A percentile compares a stretch with the other conserved stretches of the same genome.
phyloP scores from a whole-genome alignment of 2,888 invertebrate species.

The Cosmopolites sordidus region DNA sequence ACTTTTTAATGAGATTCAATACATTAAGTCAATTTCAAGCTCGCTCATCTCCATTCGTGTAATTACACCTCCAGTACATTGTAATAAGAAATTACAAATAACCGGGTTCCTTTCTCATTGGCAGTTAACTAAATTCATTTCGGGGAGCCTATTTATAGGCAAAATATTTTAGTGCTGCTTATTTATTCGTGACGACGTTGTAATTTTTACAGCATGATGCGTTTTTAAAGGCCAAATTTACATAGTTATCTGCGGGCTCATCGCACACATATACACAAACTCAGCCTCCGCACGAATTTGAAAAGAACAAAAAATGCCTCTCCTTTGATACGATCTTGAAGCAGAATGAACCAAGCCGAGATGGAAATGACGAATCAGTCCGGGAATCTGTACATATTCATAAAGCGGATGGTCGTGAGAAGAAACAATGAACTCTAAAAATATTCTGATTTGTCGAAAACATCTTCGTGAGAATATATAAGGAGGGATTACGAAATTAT shows the following conservation, averaged over 20 bases:
- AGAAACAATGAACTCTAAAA: no score
- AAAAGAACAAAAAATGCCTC: background rate
- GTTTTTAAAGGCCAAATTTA: conserved; percentile 28
- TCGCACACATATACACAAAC: conserved; percentile 7
- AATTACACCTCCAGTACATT: background rate
- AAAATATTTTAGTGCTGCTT: background rate
- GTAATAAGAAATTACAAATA: background rate
- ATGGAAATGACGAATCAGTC: conserved; percentile 16
- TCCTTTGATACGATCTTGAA: no score
- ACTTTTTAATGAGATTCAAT: no score
- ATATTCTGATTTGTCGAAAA: no score
- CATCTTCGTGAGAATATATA: no score
- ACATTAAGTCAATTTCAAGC: no score
- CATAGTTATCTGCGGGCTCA: conserved; percentile 27
- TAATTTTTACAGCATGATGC: conserved; percentile 28
- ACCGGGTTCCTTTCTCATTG: background rate
- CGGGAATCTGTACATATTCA: conserved; percentile 15
- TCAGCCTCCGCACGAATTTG: conserved; percentile 13
- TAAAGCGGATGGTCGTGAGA: conserved; percentile 5
- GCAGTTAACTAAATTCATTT: background rate
- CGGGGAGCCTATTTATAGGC: background rate
- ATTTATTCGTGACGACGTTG: conserved; percentile 23
- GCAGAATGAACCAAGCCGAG: conserved; percentile 1
- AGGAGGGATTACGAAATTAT: no score
- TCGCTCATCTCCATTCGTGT: no score